These are phyloP conservation scores for Metaphire vulgaris DNA, from an alignment of 1,140 invertebrate species.

Conservation along the genomic window DNA sequence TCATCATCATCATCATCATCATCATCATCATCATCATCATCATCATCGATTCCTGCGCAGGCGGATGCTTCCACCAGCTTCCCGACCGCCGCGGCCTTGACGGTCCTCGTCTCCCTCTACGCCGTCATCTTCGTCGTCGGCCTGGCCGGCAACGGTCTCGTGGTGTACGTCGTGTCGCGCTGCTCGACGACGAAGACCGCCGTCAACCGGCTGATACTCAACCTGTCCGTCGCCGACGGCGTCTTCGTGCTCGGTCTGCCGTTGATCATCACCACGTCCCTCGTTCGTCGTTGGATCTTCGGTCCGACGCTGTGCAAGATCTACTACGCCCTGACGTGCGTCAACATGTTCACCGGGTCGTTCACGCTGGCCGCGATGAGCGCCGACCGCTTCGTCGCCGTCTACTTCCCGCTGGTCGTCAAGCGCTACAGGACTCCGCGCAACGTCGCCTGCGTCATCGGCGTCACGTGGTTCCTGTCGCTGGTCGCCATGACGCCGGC, in stretches of 20 bases:
- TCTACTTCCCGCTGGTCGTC: slow-evolving; percentile 87
- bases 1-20: too few species aligned
- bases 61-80: too few species aligned
- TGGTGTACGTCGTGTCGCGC: slow-evolving; percentile 79
- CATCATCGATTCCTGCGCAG: too few species aligned
- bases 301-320: slow-evolving; percentile 83
- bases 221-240: slow-evolving; percentile 87
- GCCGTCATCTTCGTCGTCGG: slow-evolving; percentile 76
- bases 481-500: slow-evolving; percentile 67
- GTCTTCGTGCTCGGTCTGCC: slow-evolving; percentile 88
- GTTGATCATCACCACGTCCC: slow-evolving; percentile 80
- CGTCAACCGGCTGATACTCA: slow-evolving; percentile 93
- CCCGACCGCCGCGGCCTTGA: too few species aligned
- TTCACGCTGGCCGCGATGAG: slow-evolving; percentile 92
- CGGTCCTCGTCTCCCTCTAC: slow-evolving; percentile 47
- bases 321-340: slow-evolving; percentile 76
- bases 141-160: slow-evolving; percentile 81
- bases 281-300: slow-evolving; percentile 78
- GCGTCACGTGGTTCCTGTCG: slow-evolving; percentile 52
- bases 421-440: slow-evolving; percentile 57
- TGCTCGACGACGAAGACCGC: slow-evolving; percentile 56
- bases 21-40: too few species aligned
- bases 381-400: slow-evolving; percentile 90
- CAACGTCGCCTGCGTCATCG: slow-evolving; percentile 47
- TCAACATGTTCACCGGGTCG: slow-evolving; percentile 90